Evolutionary conservation across 1,140 invertebrate genomes (phyloP).

Genomic region (Drosophila trapezifrons): DNA sequence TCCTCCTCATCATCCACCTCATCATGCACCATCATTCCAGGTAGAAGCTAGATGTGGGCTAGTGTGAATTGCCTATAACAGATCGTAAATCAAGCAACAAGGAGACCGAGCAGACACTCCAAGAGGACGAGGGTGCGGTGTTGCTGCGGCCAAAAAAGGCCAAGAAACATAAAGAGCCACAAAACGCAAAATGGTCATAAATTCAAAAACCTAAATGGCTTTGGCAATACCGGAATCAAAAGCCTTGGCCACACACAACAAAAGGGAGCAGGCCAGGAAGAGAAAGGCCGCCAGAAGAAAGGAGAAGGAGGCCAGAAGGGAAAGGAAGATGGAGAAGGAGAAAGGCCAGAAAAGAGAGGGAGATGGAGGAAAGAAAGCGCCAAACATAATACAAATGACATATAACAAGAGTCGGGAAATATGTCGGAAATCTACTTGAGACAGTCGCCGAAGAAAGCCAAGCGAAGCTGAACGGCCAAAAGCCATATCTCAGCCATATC

Average conservation of each 20-base stretch:
- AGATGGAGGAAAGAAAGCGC: conserved; percentile 23
- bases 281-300: background rate
- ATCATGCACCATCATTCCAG: too few species aligned
- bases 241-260: conserved; percentile 40
- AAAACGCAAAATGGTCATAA: conserved; percentile 78
- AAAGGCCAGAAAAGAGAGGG: too few species aligned
- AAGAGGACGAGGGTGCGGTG: conserved; percentile 12
- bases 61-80: conserved; percentile 5
- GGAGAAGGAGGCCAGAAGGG: background rate
- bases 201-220: conserved; percentile 75
- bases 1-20: too few species aligned
- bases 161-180: conserved; percentile 62
- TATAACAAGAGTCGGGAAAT: conserved; percentile 75
- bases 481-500: conserved; percentile 44
- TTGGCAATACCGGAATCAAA: conserved; percentile 60
- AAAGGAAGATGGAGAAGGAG: too few species aligned
- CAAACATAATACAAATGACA: conserved; percentile 73
- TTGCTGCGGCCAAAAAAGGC: conserved; percentile 40
- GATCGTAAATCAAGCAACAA: conserved; percentile 67
- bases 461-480: conserved; percentile 39
- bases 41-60: too few species aligned
- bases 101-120: background rate
- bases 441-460: conserved; percentile 57
- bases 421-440: conserved; percentile 78
- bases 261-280: conserved; percentile 19